Base-by-base conservation (phyloP, 2,113 vertebrate genomes). In the Phainopepla nitens region DNA sequence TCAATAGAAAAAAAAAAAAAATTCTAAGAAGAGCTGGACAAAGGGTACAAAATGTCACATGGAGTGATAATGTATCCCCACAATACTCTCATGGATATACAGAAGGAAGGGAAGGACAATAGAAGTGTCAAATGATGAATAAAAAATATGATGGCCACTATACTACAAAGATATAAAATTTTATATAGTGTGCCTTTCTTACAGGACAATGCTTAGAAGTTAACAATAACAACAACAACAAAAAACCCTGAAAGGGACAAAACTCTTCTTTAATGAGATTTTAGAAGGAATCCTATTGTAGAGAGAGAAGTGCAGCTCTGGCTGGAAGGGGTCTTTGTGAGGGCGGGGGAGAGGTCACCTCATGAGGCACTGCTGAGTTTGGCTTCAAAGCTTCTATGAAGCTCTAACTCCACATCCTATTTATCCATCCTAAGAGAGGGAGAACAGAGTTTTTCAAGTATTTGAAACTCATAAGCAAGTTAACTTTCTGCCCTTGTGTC, bases 331-430 rank as follows among this genome's bases (percentile, higher is more conserved):
- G 19, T 39, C 31, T 75, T 44, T 49, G 77, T 5, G 64, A 28
- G 33, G 64, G 36, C 64, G 58, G 68, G 29, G 49, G 41, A 81
- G 27, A 53, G 35, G n/a, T 50, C 50, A 53, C 50, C 21, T 65
- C 25, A 51, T 0, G 39, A 68, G 50, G 18, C 21, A 29, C 23
- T 56, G 65, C 33, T 25, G 64, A 75, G 29, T 25, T 50, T 39
- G 70, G 15, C 62, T 76, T 35, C 27, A 25, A 80, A 56, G 41
- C 15, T 62, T 22, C 28, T 27, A 4, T 6, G 31, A 65, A 69
- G 22, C 18, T 85, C 44, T 28, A 76, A 19, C 0, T 2, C 35
- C 65, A 17, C 0, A 0, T 60, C 31, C 71, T 24, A 56, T 57
- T 56, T 80, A 56, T 25, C 58, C 31, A 49, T 33, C 36, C 50